Evolutionary conservation across 1,140 invertebrate genomes (phyloP).

Genomic region (Phymorhynchus buccinoides): DNA sequence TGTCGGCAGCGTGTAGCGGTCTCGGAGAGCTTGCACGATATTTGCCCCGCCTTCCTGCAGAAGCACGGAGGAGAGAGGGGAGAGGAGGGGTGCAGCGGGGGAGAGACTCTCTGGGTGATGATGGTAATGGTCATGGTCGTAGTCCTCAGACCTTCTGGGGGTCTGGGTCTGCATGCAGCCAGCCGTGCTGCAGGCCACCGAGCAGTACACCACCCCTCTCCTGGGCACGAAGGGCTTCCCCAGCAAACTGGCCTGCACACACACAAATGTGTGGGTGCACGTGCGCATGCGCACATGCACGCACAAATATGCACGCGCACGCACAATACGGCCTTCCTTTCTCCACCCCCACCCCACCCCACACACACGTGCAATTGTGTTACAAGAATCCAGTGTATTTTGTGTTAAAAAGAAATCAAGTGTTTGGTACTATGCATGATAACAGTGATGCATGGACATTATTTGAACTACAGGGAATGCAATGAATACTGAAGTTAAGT

Average conservation of each 20-base stretch:
- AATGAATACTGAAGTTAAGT: no score
- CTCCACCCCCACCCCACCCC: background rate
- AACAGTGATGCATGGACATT: no score
- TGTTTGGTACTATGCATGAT: no score
- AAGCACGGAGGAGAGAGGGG: slow-evolving; percentile 64
- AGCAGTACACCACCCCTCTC: slow-evolving; percentile 93
- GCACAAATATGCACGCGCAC: background rate
- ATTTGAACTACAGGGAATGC: no score
- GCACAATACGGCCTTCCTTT: no score
- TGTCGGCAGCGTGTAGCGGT: slow-evolving; percentile 65
- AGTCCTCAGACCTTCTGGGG: slow-evolving; percentile 63
- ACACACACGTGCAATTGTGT: no score
- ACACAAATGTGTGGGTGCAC: background rate
- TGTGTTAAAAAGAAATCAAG: no score
- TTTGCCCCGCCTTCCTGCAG: slow-evolving; percentile 62
- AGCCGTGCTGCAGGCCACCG: slow-evolving; percentile 67
- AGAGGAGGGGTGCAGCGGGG: no score
- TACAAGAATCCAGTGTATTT: no score
- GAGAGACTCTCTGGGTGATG: slow-evolving; percentile 55
- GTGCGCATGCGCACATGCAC: background rate
- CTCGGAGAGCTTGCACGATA: slow-evolving; percentile 63
- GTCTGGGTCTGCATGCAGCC: slow-evolving; percentile 63
- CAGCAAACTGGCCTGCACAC: slow-evolving; percentile 81
- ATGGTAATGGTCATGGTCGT: slow-evolving; percentile 61
- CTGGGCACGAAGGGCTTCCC: slow-evolving; percentile 94